These are phyloP conservation scores for Helicoverpa assulta DNA, from an alignment of 2,888 invertebrate species.

Conservation along the genomic window DNA sequence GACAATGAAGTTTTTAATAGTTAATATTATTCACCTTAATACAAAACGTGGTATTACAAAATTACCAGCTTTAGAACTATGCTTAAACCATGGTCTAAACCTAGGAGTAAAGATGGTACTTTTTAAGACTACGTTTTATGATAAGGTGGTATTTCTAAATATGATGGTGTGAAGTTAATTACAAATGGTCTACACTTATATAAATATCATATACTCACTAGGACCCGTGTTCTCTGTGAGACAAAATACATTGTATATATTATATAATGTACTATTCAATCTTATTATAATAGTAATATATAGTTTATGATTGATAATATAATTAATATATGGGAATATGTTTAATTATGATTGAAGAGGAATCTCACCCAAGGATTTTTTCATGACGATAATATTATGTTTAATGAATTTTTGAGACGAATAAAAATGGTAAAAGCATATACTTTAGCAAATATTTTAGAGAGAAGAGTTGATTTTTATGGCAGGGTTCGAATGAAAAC, in stretches of 20 bases:
- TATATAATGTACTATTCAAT: conserved; percentile 61
- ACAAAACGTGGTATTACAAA: too few relatives aligned
- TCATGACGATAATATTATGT: neutral
- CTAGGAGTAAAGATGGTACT: too few relatives aligned
- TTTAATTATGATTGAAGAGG: too few relatives aligned
- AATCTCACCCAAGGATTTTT: neutral
- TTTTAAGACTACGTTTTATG: too few relatives aligned
- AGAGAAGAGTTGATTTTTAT: neutral
- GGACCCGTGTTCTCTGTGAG: conserved; percentile 88
- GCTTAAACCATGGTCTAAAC: too few relatives aligned
- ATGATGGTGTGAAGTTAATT: conserved; percentile 63
- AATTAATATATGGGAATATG: too few relatives aligned
- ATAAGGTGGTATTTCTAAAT: neutral
- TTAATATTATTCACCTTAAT: neutral
- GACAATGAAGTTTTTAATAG: neutral
- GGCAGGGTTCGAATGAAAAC: conserved; percentile 12
- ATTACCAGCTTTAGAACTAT: too few relatives aligned
- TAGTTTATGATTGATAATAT: conserved; percentile 5
- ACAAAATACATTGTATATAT: conserved; percentile 79
- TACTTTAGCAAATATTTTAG: neutral
- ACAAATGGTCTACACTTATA: conserved; percentile 64
- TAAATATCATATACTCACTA: conserved; percentile 84
- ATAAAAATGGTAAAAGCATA: conserved; percentile 24
- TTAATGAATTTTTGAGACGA: conserved; percentile 9
- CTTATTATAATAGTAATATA: conserved; percentile 20